phyloP scores from a whole-genome alignment of 2,113 vertebrate genomes.

The Malurus elegans region DNA sequence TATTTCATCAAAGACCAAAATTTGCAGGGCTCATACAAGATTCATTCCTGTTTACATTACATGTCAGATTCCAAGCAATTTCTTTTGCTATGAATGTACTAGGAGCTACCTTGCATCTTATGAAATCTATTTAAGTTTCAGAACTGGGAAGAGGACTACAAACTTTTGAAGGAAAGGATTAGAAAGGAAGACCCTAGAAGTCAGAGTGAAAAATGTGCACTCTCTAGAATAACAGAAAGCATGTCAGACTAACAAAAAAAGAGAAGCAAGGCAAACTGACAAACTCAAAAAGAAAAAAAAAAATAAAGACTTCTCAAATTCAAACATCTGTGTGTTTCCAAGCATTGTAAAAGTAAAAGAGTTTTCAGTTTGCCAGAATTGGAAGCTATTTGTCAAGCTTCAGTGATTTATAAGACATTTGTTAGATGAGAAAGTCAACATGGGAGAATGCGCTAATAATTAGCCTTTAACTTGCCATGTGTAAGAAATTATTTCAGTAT shows the following conservation, averaged over 20 bases:
- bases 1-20: slow-evolving; percentile 28
- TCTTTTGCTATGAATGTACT: background rate
- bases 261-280: background rate
- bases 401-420: background rate
- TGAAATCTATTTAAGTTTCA: slow-evolving; percentile 34
- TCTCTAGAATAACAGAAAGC: background rate
- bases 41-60: slow-evolving; percentile 27
- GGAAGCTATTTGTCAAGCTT: background rate
- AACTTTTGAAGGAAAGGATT: background rate
- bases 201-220: background rate
- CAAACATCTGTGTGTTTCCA: background rate
- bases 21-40: slow-evolving; percentile 37
- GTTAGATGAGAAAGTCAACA: background rate
- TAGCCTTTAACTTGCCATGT: background rate
- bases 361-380: background rate
- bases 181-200: background rate
- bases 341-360: background rate
- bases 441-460: background rate
- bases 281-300: background rate
- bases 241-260: background rate
- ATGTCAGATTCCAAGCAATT: slow-evolving; percentile 16
- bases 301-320: background rate
- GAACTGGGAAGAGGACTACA: background rate
- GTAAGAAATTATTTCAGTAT: slow-evolving; percentile 1
- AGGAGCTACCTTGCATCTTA: slow-evolving; percentile 8